Conservation (phyloP, 1,140 invertebrate species). For the Cyclina sinensis region DNA sequence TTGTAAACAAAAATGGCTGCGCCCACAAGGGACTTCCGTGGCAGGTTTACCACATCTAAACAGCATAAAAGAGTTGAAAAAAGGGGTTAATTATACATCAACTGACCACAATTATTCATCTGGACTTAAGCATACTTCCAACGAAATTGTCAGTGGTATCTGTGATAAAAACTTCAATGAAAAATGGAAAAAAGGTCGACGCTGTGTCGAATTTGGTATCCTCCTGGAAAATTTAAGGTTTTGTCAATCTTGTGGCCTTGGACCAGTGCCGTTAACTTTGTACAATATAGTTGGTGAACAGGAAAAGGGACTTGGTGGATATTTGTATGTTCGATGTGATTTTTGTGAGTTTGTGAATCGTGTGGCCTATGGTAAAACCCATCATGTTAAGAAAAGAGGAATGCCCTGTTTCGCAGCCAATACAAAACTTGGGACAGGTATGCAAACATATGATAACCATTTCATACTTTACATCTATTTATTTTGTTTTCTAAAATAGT, state of each 20-base stretch:
- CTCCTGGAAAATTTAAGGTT: background rate
- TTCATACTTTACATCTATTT: too few species aligned
- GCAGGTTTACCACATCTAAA: slow-evolving; percentile 9
- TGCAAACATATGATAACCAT: background rate
- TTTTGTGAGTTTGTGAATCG: slow-evolving; percentile 29
- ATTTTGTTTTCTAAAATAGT: too few species aligned
- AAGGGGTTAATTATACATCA: background rate
- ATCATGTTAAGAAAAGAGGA: slow-evolving; percentile 23
- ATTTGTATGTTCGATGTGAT: slow-evolving; percentile 26
- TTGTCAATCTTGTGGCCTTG: slow-evolving; percentile 11
- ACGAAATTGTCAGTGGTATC: too few species aligned
- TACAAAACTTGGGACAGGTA: too few species aligned
- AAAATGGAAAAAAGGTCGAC: slow-evolving; percentile 4
- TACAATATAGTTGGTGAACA: slow-evolving; percentile 23
- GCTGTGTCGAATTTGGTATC: slow-evolving; percentile 25
- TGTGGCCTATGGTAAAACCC: slow-evolving; percentile 33
- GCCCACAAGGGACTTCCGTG: background rate
- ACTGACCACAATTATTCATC: too few species aligned
- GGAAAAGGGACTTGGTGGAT: slow-evolving; percentile 23
- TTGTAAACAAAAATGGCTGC: too few species aligned
- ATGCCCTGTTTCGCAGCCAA: slow-evolving; percentile 37
- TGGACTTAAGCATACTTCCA: too few species aligned
- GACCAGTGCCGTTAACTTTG: background rate
- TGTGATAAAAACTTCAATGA: slow-evolving; percentile 12
- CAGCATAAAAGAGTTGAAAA: background rate